Evolutionary conservation across 2,797 vertebrate genomes (phyloP), one percentile per base, ranked within the genome.

Genomic region (Lagorchestes hirsutus): DNA sequence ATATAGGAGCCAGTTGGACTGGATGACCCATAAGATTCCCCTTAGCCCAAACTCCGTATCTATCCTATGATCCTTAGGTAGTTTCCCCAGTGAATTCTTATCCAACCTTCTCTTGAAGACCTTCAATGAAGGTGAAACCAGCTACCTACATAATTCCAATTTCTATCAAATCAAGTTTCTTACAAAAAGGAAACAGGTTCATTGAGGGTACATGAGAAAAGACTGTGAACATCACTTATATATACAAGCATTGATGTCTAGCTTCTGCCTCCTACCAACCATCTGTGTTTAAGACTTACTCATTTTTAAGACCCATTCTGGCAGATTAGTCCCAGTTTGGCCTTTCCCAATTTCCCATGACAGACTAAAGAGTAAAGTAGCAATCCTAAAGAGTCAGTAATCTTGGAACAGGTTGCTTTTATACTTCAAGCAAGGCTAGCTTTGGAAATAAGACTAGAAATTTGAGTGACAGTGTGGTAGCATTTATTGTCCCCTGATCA

Each of bases 381-480:
- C 74, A 92, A 92, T 90, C 93, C 59, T 91, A 95, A 93, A 92
- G 90, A 55, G 62, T 54, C 55, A 58, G 93, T 67, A 52, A 93
- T 56, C 95, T 93, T 87, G 93, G 94, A 90, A 56, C 67, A 34
- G 8, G 8, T 0, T 0, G 57, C 54, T 52, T 11, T 0, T 4
- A 13, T 52, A 67, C 12, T 34, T 46, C 50, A 6, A 27, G 90
- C 62, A 56, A 46, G 27, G 3, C 22, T 1, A 3, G 54, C 90
- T 6, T 0, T 0, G 8, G 91, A 62, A 90, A 59, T 2, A 3
- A 90, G 55, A 54, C 27, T 59, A 31, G 56, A 52, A 57, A 8
- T 29, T 93, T 8, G 9, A 27, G 91, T 14, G 54, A 13, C 0
- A n/a, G 46, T 18, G 56, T 31, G 50, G 67, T 16, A 9, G 54